Evolutionary conservation across 2,113 vertebrate genomes (phyloP), one percentile per base, ranked within the genome.

Genomic region (Dermatemys mawii): DNA sequence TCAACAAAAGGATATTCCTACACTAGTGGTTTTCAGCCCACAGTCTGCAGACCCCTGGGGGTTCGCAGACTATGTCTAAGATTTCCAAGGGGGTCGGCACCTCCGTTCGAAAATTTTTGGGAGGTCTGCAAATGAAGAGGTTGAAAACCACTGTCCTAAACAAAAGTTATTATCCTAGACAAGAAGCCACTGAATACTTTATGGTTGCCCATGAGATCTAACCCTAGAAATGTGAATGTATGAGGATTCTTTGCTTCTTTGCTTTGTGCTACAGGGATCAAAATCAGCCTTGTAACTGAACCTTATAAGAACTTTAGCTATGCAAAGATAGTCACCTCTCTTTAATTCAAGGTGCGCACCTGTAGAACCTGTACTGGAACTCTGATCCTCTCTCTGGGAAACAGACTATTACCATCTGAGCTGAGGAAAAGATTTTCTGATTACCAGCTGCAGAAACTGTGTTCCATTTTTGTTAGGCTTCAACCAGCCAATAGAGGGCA

Each of bases 1-100:
- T 97, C 95, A 93, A 95, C 88, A 95, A 93, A 93, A 93, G 10
- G 63, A 38, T 70, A 22, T 10, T 38, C 8, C 19, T 38, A 70
- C 19, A 38, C 19, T n/a, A 38, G 17, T 70, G n/a, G n/a, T 70
- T 38, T 70, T 70, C 63, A 70, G 22, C 35, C n/a, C 3, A 5
- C 21, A 3, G n/a, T 70, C 17, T 4, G 4, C 17, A n/a, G 29
- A 60, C 12, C 13, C 57, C 57, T 60, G 29, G 13, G 29, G 57
- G 29, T 60, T 13, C 29, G 3, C 57, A 60, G 29, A 38, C 63
- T 67, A 67, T 67, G 35, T 38, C n/a, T 70, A 70, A 27, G 27
- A 12, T 32, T 6, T 60, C 55, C 55, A 32, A 60, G n/a, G 19
- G 63, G n/a, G n/a, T 67, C n/a, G 6, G 19, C 9, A 10, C n/a